Evolutionary conservation across 2,888 invertebrate genomes (phyloP), one percentile per base, ranked within the genome.

Genomic region (Drosophila dives): DNA sequence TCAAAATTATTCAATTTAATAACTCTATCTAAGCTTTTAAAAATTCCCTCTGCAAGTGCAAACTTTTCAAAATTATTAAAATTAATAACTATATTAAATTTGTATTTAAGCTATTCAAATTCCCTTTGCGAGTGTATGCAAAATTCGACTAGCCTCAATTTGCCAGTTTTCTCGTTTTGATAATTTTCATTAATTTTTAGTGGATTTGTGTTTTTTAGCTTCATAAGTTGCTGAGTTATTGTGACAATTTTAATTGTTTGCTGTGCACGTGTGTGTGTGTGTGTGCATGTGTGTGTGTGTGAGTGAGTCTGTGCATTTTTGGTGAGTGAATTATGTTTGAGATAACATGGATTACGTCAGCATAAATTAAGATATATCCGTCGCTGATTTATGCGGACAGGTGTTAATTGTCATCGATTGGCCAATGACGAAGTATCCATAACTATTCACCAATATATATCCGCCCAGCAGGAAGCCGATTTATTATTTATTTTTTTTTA

Each of bases 281-380:
- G 59, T 49, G 2, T 5, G 5, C 5, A 10, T 8, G 55, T 4
- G 38, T 55, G 12, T n/a, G 38, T n/a, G 51, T 11, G 26, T 3
- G 32, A 8, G 17, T 12, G 33, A 64, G 55, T 60, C 45, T 60
- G 60, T 26, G 53, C 68, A 66, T 70, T 81, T 72, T 38, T 26
- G 20, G 53, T 33, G 42, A 17, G 63, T 83, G 76, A 83, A 63
- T 81, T 86, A 86, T 81, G 66, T 61, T 36, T 50, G 20, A 71
- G 77, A 83, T 83, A 86, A 80, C 86, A 73, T 83, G 74, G 85
- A 86, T 86, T 86, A 83, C 86, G 80, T 81, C 85, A 86, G 51
- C 77, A 80, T 86, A 86, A 86, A 86, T 86, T 83, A 73, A 86
- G 88, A 88, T 86, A 86, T 86, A 67, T 59, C 71, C 62, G 70